A percentile compares a stretch with the other conserved stretches of the same genome.
Evolutionary conservation across 2,797 vertebrate species (phyloP).

Genomic region (Peromyscus nudipes): DNA sequence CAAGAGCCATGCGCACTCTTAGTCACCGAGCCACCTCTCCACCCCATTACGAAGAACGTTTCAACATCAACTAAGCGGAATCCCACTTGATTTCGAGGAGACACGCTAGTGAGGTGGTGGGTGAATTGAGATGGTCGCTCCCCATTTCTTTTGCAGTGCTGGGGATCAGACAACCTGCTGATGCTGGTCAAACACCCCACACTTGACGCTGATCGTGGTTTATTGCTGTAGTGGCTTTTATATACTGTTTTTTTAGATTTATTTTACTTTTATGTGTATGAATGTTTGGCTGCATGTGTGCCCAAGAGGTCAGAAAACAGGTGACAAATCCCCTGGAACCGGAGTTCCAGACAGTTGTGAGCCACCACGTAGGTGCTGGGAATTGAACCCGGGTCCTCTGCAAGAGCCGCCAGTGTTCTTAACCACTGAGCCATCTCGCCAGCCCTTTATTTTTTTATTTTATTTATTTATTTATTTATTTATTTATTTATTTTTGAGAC

Average conservation of each 20-base stretch:
- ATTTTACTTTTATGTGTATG: not conserved
- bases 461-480: too few species aligned
- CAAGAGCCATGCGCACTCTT: not conserved
- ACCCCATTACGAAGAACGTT: not conserved
- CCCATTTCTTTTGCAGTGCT: too few species aligned
- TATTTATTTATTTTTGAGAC: too few species aligned
- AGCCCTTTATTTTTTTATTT: not conserved
- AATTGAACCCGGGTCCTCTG: not conserved
- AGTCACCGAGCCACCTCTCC: not conserved
- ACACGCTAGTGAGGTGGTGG: not conserved
- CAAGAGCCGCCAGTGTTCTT: not conserved
- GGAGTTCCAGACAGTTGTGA: not conserved
- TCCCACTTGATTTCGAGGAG: constrained; percentile 5
- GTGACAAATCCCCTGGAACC: not conserved
- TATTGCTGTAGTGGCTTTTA: not conserved
- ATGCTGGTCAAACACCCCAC: not conserved
- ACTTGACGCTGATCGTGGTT: not conserved
- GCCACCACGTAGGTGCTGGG: not conserved
- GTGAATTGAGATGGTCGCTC: not conserved
- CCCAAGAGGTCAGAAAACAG: not conserved
- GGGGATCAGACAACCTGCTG: not conserved
- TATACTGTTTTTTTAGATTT: not conserved
- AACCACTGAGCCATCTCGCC: not conserved
- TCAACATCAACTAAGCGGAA: not conserved
- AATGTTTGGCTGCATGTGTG: not conserved